Evolutionary conservation across 1,140 invertebrate species (phyloP), one percentile per base, ranked within the genome.

Genomic region (Ips nitidus): DNA sequence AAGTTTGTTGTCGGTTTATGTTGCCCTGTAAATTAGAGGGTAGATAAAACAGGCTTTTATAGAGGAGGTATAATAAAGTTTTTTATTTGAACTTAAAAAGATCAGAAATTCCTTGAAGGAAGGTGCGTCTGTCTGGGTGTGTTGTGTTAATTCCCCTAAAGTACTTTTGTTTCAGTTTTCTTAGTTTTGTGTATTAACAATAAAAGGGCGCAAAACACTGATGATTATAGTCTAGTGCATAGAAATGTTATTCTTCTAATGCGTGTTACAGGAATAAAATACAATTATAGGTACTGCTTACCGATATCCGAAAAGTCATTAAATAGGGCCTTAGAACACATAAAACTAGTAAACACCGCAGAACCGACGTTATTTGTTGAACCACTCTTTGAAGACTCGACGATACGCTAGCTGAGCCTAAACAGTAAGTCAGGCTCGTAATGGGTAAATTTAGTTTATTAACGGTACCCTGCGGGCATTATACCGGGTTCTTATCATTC

Each of bases 351-450:
- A 60, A 68, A 70, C 52, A 53, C 22, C 71, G 77, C 71, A 73
- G 72, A 73, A 61, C 71, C 73, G 70, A 37, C 76, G 57, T 67
- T 74, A 74, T 76, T 77, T 75, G 73, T 75, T 74, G 71, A 73
- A 73, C 74, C 75, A 75, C 72, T 71, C 72, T 72, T 72, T 72
- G 74, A 74, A 76, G 72, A 75, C 73, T 76, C 72, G 75, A 73
- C 72, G 75, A 76, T 75, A 78, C 75, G 77, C 75, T 74, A 67
- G 73, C 68, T 77, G 76, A 76, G 70, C 77, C 71, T 76, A 75
- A 78, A 78, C 76, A 78, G 74, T 78, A 76, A 75, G 66, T 76
- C 77, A 78, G 77, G 73, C 64, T 76, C 75, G 77, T 73, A 78
- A 61, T 74, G 55, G 53, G 52, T 64, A 73, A 62, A 62, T 74